Percentiles rank a stretch among this genome's conserved stretches.
These are phyloP conservation scores for Liolophura sinensis DNA, from an alignment of 1,140 invertebrate genomes.

Conservation along the genomic window DNA sequence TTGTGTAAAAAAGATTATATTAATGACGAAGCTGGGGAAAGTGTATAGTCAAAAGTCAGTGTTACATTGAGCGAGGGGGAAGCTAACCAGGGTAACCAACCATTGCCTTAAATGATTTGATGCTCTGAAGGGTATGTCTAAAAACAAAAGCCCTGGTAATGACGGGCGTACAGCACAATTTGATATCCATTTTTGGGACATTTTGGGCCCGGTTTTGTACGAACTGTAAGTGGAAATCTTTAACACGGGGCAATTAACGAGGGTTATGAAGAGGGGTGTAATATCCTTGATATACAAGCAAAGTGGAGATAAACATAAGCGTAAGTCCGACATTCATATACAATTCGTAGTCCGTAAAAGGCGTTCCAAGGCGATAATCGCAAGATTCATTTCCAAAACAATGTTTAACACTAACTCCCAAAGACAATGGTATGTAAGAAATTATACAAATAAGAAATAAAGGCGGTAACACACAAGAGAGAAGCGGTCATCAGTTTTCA, in stretches of 20 bases:
- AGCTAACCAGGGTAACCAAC: neutral
- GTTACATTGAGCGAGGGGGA: constrained; percentile 1
- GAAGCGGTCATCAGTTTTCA: too few relatives aligned
- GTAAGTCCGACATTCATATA: too few relatives aligned
- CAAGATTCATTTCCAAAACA: too few relatives aligned
- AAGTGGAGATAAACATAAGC: constrained; percentile 13
- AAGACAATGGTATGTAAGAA: too few relatives aligned
- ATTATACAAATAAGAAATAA: too few relatives aligned
- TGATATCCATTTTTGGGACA: constrained; percentile 9
- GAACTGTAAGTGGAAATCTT: neutral
- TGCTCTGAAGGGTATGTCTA: constrained; percentile 7
- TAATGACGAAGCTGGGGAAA: constrained; percentile 1
- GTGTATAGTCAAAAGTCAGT: neutral
- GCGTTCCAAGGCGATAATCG: too few relatives aligned
- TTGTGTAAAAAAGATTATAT: constrained; percentile 12
- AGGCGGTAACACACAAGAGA: too few relatives aligned
- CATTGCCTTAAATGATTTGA: constrained; percentile 3
- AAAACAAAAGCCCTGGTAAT: constrained; percentile 16
- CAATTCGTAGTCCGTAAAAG: too few relatives aligned
- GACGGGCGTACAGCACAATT: constrained; percentile 15
- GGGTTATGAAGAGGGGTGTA: constrained; percentile 9
- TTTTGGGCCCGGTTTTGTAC: neutral
- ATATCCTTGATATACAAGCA: constrained; percentile 13
- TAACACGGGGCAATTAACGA: constrained; percentile 4
- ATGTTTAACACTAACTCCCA: too few relatives aligned